A percentile compares a stretch with the other conserved stretches of the same genome.
These are phyloP conservation scores for Sandelia bainsii DNA, from an alignment of 2,797 vertebrate genomes.

Conservation along the genomic window DNA sequence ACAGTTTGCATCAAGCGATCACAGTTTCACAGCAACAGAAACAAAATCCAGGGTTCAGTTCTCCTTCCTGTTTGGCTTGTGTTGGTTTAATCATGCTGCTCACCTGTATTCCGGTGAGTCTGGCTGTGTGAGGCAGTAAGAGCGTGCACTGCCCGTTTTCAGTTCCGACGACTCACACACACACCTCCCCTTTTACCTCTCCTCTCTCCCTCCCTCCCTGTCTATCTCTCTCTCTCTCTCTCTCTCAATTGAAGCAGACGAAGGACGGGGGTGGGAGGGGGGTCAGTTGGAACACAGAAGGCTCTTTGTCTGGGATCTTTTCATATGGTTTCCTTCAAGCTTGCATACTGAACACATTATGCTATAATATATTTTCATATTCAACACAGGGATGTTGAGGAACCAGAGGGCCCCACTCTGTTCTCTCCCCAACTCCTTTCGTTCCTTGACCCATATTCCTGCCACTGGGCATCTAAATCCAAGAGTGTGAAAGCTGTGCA, in stretches of 20 bases:
- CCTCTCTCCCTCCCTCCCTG: slow-evolving; percentile 42
- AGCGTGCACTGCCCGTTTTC: slow-evolving; percentile 79
- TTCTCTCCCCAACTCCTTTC: slow-evolving; percentile 13
- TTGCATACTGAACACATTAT: slow-evolving; percentile 90
- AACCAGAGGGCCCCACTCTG: slow-evolving; percentile 64
- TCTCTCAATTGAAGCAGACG: slow-evolving; percentile 72
- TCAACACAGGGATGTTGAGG: slow-evolving; percentile 77
- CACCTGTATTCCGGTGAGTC: slow-evolving; percentile 80
- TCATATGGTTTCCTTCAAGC: slow-evolving; percentile 90
- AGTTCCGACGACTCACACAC: slow-evolving; percentile 65
- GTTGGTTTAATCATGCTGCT: slow-evolving; percentile 62
- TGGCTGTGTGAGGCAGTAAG: slow-evolving; percentile 69
- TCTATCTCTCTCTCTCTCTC: slow-evolving; percentile 36
- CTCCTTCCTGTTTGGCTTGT: slow-evolving; percentile 51
- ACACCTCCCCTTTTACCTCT: slow-evolving; percentile 72
- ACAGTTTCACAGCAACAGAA: slow-evolving; percentile 45
- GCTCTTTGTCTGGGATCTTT: slow-evolving; percentile 87
- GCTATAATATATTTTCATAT: slow-evolving; percentile 89
- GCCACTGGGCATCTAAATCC: slow-evolving; percentile 50
- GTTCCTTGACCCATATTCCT: slow-evolving; percentile 65
- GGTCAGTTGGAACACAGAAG: slow-evolving; percentile 87
- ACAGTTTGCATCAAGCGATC: slow-evolving; percentile 36
- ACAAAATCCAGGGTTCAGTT: slow-evolving; percentile 35
- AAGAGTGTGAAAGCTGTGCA: slow-evolving; percentile 57
- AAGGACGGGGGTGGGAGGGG: slow-evolving; percentile 75